phyloP scores from a whole-genome alignment of 2,797 vertebrate genomes.

The Morelia viridis region DNA sequence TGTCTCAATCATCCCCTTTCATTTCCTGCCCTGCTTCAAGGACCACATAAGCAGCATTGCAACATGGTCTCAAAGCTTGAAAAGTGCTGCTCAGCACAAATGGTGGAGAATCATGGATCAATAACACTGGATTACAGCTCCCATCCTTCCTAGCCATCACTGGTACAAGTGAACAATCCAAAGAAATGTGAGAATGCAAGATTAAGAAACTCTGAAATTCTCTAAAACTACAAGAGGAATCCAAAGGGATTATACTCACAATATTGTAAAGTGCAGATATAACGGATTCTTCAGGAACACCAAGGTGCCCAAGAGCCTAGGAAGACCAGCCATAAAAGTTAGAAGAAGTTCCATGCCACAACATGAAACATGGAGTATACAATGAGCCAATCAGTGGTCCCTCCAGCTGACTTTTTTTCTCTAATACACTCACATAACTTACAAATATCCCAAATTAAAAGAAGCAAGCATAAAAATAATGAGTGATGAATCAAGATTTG shows the following conservation, averaged over 20 bases:
- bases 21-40: not conserved
- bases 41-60: not conserved
- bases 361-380: not conserved
- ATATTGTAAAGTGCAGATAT: conserved; percentile 4
- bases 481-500: not conserved
- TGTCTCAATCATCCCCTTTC: not conserved
- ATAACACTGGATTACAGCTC: not conserved
- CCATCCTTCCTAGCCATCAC: not conserved
- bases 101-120: not conserved
- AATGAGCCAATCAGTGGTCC: not conserved
- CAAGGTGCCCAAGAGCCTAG: conserved; percentile 38
- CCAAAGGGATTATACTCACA: conserved; percentile 8
- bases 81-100: not conserved
- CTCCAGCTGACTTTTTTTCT: not conserved
- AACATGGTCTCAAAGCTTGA: not conserved
- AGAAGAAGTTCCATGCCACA: not conserved
- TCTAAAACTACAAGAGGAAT: not conserved
- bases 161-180: not conserved
- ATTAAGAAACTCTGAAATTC: not conserved
- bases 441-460: not conserved
- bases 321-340: not conserved
- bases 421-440: not conserved
- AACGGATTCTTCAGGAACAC: conserved; percentile 15
- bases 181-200: not conserved
- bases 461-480: not conserved